Base-by-base conservation (phyloP, 2,888 invertebrate species). In the Microctonus hyperodae region DNA sequence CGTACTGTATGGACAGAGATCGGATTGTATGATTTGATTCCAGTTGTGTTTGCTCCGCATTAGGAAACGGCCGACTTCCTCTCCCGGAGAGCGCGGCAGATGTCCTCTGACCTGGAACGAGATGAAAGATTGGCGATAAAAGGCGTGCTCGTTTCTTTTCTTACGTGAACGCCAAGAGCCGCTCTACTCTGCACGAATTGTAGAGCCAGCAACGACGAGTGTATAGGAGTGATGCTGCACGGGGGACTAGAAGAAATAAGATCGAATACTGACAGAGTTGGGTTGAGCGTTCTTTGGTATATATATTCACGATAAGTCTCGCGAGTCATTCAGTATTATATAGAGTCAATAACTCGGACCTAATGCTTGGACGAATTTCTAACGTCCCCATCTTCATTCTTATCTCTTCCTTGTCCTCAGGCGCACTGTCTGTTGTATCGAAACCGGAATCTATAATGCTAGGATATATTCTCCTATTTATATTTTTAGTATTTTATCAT, bases 41-140 rank as follows among this genome's bases (percentile, higher is more conserved):
- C 69, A 74, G 73, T 73, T 76, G 75, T 75, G 73, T 76, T 76
- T 76, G 74, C 74, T 69, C 72, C 72, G 76, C 74, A 77, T 77
- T 76, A 75, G 73, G 72, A 74, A 73, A 74, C 75, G 70, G 68
- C 68, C 73, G 73, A 77, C 75, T 76, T 76, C 73, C 74, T 70
- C 61, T 59, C 55, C 62, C 25, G 60, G 62, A 71, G 68, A 69
- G 55, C 69, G 55, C 68, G 63, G 74, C 69, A 67, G 71, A 76
- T 75, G 75, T 75, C 73, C 74, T 74, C 67, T 77, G 76, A 73
- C 75, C 76, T 74, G 75, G 74, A 76, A 76, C 72, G 71, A 74
- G 75, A 76, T 76, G 74, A 77, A 75, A 78, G 76, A 78, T 70
- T 62, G 65, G 60, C 70, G 73, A 73, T 73, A 73, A 71, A 71